phyloP scores from a whole-genome alignment of 2,888 invertebrate genomes.

The Cremastinae sp. region DNA sequence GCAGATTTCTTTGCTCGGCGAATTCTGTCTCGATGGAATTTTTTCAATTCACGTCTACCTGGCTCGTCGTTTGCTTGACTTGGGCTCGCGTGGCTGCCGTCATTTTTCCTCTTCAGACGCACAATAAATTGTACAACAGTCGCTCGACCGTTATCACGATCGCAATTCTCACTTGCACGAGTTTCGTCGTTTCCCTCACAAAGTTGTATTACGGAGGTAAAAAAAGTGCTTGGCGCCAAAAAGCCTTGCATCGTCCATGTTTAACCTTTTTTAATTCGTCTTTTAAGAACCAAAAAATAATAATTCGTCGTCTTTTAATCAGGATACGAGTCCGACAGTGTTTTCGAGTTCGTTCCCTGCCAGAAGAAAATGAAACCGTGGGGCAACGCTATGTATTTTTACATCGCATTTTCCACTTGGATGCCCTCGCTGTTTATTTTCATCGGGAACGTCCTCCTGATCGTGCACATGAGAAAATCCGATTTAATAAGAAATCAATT shows the following conservation, averaged over 20 bases:
- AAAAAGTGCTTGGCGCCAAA: constrained; percentile 1
- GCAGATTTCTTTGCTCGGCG: constrained; percentile 69
- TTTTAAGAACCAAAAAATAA: neutral
- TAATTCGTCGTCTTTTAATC: neutral
- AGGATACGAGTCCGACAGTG: constrained; percentile 79
- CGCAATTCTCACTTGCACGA: constrained; percentile 65
- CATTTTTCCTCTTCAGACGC: constrained; percentile 70
- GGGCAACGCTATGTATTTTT: constrained; percentile 75
- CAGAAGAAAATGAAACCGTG: constrained; percentile 72
- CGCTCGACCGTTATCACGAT: constrained; percentile 67
- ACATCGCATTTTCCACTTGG: constrained; percentile 78
- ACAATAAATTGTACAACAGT: constrained; percentile 60
- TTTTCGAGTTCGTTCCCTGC: constrained; percentile 76
- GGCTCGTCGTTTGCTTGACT: constrained; percentile 78
- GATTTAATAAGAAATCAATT: constrained; percentile 69
- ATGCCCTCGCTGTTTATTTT: constrained; percentile 76
- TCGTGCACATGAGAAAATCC: constrained; percentile 71
- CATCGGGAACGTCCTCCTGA: constrained; percentile 75
- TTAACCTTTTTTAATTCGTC: constrained; percentile 1
- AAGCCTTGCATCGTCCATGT: neutral
- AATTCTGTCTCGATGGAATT: constrained; percentile 72
- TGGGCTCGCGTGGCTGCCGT: constrained; percentile 74
- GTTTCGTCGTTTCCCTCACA: constrained; percentile 72
- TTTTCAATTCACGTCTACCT: constrained; percentile 77
- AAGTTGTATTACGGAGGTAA: constrained; percentile 76